Conservation (phyloP, 2,888 invertebrate genomes). For the Drosophila kanekoi region DNA sequence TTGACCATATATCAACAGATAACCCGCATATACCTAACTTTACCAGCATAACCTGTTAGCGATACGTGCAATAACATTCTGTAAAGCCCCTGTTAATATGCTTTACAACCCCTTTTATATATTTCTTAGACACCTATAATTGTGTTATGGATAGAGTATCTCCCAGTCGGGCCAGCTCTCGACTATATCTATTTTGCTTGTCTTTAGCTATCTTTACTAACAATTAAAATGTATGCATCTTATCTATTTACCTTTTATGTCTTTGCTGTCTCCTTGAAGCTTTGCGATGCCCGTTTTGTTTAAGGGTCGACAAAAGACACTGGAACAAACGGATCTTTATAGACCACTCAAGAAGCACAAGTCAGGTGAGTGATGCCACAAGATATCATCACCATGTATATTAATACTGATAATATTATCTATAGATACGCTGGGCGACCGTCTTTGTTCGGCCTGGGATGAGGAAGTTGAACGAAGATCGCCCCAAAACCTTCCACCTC, state of each 20-base stretch:
- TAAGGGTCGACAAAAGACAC: conserved; percentile 89
- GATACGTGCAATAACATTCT: no score
- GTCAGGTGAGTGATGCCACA: conserved; percentile 85
- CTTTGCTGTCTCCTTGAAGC: conserved; percentile 83
- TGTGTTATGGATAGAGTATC: neutral
- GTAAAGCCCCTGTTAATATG: no score
- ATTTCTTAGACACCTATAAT: no score
- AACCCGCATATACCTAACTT: no score
- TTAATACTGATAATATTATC: conserved; percentile 13
- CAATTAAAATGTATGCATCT: neutral
- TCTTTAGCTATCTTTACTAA: neutral
- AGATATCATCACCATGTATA: neutral
- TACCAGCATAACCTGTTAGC: no score
- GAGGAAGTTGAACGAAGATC: conserved; percentile 85
- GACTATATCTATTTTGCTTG: neutral
- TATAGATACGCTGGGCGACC: conserved; percentile 86
- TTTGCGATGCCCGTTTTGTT: conserved; percentile 92
- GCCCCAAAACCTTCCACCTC: conserved; percentile 84
- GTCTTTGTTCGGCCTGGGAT: conserved; percentile 87
- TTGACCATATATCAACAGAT: no score
- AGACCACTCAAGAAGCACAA: conserved; percentile 89
- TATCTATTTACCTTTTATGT: conserved; percentile 3
- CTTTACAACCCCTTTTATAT: no score
- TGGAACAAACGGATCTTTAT: conserved; percentile 91
- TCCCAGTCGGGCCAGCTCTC: neutral